Percentiles rank a stretch among this genome's conserved stretches.
phyloP scores from a whole-genome alignment of 2,113 vertebrate genomes.

The Vidua macroura region DNA sequence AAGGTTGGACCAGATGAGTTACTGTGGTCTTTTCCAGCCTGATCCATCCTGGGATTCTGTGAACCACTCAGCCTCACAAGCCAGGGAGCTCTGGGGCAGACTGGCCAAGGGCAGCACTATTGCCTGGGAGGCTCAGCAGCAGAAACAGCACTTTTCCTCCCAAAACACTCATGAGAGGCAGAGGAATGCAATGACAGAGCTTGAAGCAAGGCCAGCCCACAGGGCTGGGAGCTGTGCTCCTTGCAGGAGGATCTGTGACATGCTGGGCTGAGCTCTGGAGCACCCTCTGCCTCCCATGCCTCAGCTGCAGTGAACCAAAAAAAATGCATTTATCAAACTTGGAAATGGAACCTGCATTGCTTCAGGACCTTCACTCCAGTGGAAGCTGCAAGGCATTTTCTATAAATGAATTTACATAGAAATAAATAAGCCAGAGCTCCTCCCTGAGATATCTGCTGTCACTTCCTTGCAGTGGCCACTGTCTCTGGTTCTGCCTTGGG shows the following conservation, averaged over 20 bases:
- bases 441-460: background rate
- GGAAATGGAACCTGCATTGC: background rate
- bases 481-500: background rate
- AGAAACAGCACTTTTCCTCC: background rate
- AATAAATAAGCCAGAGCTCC: background rate
- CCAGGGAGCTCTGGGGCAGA: background rate
- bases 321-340: background rate
- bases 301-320: background rate
- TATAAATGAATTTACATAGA: background rate
- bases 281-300: background rate
- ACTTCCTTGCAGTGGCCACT: rapidly evolving
- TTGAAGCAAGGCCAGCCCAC: background rate
- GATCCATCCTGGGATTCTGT: background rate
- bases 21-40: background rate
- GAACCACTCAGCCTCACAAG: rapidly evolving
- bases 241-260: background rate
- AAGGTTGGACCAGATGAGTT: background rate
- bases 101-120: background rate
- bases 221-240: background rate
- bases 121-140: background rate
- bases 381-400: background rate
- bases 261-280: rapidly evolving
- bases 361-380: background rate
- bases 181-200: background rate
- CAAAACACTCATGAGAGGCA: background rate